Base-by-base conservation (phyloP, 2,888 invertebrate genomes). In the Drosophila neonasuta region DNA sequence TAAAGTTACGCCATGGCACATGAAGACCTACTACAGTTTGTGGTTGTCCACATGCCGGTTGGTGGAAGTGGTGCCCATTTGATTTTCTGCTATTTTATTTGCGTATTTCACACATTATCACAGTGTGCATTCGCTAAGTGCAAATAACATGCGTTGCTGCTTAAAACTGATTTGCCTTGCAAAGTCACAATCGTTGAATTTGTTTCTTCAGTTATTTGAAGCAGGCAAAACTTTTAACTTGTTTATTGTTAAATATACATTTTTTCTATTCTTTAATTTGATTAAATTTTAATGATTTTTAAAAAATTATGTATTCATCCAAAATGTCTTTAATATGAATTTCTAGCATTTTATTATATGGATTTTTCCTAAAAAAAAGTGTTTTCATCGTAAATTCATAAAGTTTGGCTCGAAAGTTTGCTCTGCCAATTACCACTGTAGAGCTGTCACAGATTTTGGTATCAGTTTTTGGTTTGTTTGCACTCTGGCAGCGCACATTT, bases 71-170 rank as follows among this genome's bases (percentile, higher is more conserved):
- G 48, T 67, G 56, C 65, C 52, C 69, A 65, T 86, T 86, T 71
- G 67, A 83, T 69, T 71, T 85, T 59, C 50, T 54, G 60, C 69
- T 39, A 59, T 65, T 80, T 74, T 80, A 71, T 86, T 80, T 86
- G 81, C 68, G 60, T 77, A 68, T 69, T 74, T 65, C 66, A 67
- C 68, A 65, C 66, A 59, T 15, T 46, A 49, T 34, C 51, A 86
- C 80, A 67, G 84, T 62, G 48, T 48, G 5, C 41, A 7, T 48
- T 54, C 24, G 13, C 49, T 62, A 52, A 39, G 2, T 13, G 17
- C 15, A 24, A 24, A 1, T 24, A 24, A 24, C 24, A 24, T 6
- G 24, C 32, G 32, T 10, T 10, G 32, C 0, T 32, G 9, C 24
- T 24, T 6, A 24, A 24, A 24, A 24, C 24, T 1, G 24, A 24